Conservation (phyloP, 2,797 vertebrate species). For the Anisognathus igniventris region DNA sequence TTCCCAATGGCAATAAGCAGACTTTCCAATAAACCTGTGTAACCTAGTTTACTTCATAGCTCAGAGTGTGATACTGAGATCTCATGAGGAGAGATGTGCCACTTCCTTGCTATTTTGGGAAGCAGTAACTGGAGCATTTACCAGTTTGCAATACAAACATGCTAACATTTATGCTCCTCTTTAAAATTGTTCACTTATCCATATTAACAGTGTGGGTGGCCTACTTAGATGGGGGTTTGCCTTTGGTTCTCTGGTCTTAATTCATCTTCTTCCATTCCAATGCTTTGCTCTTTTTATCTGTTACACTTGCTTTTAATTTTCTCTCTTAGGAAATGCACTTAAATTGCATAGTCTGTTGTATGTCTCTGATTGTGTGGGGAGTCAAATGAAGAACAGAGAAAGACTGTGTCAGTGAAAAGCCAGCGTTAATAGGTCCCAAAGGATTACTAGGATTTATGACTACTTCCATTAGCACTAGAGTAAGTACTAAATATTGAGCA, state of each 20-base stretch:
- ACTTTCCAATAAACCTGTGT: conserved; percentile 43
- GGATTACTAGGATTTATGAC: background rate
- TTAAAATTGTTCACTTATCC: background rate
- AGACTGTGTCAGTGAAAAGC: background rate
- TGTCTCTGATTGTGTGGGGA: background rate
- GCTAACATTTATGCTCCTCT: background rate
- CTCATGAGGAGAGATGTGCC: conserved; percentile 66
- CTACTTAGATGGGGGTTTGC: background rate
- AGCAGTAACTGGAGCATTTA: conserved; percentile 54
- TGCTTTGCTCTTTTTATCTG: background rate
- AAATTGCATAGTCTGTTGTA: background rate
- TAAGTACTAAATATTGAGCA: background rate
- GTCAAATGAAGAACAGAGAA: background rate
- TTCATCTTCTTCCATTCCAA: background rate
- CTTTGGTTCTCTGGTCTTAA: background rate
- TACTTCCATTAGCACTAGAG: background rate
- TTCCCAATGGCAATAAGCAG: conserved; percentile 42
- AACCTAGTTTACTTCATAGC: conserved; percentile 45
- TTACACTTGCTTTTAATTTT: background rate
- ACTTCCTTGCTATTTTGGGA: conserved; percentile 62
- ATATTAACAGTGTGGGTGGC: background rate
- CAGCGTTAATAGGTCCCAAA: background rate
- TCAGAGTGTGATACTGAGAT: conserved; percentile 21
- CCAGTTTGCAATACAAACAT: conserved; percentile 36
- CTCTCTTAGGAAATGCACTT: background rate